These are phyloP conservation scores for Heliocidaris erythrogramma DNA, from an alignment of 35 echinoderm and acorn worm genomes.

Conservation along the genomic window DNA sequence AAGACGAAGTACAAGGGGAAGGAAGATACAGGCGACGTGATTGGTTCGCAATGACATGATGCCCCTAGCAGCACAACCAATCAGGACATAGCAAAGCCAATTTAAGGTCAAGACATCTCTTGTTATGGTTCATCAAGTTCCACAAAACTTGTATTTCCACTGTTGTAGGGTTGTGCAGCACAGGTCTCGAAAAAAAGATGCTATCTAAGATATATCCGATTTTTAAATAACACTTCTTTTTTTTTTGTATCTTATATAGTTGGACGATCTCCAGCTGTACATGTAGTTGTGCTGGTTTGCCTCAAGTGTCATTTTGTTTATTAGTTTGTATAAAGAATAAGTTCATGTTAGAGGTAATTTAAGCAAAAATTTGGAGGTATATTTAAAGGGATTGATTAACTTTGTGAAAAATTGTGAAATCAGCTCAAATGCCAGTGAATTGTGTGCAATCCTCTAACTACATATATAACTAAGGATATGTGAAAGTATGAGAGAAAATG, in stretches of 20 bases:
- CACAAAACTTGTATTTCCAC: background rate
- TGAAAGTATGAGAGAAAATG: too few relatives aligned
- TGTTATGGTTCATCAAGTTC: background rate
- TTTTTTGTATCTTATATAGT: background rate
- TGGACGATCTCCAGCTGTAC: too few relatives aligned
- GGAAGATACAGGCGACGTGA: conserved; percentile 96
- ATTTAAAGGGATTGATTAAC: too few relatives aligned
- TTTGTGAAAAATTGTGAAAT: too few relatives aligned
- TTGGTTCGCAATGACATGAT: conserved; percentile 53
- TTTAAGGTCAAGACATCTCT: background rate
- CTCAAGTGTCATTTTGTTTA: too few relatives aligned
- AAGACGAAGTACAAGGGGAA: conserved; percentile 99
- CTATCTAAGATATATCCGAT: background rate
- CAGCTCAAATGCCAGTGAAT: too few relatives aligned
- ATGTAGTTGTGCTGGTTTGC: too few relatives aligned
- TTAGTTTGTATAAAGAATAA: too few relatives aligned
- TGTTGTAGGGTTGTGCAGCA: background rate
- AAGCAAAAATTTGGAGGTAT: too few relatives aligned
- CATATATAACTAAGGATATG: too few relatives aligned
- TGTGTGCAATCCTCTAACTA: too few relatives aligned
- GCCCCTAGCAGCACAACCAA: conserved; percentile 1
- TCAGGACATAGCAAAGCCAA: background rate
- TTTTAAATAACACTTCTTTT: background rate
- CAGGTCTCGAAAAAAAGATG: background rate
- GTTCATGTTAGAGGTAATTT: too few relatives aligned